A percentile compares a stretch with the other conserved stretches of the same genome.
phyloP scores from a whole-genome alignment of 2,888 invertebrate genomes.

The Myopa testacea region DNA sequence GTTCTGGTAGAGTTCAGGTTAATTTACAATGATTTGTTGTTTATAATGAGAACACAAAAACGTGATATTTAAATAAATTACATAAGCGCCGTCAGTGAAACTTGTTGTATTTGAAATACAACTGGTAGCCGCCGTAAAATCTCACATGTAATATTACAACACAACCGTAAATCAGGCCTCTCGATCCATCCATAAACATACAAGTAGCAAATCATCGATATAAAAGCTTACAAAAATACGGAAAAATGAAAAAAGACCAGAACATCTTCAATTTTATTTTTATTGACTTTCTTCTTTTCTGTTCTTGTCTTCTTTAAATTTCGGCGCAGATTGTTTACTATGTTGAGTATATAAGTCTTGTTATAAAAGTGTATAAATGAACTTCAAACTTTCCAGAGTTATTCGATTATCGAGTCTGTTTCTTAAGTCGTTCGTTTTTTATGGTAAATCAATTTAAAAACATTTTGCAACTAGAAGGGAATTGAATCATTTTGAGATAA shows the following conservation, averaged over 20 bases:
- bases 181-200: background rate
- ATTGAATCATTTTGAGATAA: no score
- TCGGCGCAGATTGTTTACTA: no score
- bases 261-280: no score
- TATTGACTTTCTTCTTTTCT: no score
- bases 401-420: conserved; percentile 51
- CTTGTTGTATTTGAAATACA: background rate
- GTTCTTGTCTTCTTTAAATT: no score
- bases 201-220: background rate
- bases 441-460: no score
- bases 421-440: conserved; percentile 59
- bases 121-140: background rate
- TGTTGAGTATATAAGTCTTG: no score
- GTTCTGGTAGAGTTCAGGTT: background rate
- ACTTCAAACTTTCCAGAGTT: no score
- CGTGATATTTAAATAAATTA: background rate
- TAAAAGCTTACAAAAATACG: background rate
- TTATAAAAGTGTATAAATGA: no score
- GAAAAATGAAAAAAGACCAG: conserved; percentile 2
- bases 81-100: background rate
- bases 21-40: background rate
- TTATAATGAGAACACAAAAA: background rate
- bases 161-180: conserved; percentile 10
- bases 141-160: background rate
- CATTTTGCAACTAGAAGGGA: no score